Evolutionary conservation across 1,140 invertebrate species (phyloP), one percentile per base, ranked within the genome.

Genomic region (Drosophila ohnishii): DNA sequence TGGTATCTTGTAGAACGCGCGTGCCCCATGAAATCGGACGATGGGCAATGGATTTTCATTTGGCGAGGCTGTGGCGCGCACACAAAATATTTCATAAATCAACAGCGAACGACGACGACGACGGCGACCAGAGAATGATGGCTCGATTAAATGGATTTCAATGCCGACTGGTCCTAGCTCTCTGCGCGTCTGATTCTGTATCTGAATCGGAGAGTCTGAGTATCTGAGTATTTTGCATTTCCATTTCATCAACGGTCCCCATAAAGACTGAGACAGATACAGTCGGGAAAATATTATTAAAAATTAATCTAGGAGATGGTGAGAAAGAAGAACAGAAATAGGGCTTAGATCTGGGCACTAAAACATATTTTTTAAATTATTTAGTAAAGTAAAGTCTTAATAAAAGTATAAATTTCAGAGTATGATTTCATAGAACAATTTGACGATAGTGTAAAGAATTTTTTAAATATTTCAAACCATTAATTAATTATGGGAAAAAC

Each of bases 111-210:
- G 45, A 55, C 47, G 56, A 56, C 30, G 58, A 53, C 55, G 56
- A 57, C 25, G 59, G 71, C 58, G 62, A 47, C 44, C 37, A 55
- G 57, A 79, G 56, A 79, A 71, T 87, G 83, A 87, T 87, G 84
- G 83, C 83, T 87, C 83, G 83, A 87, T 87, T 87, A 87, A 87
- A 87, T 87, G 83, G 83, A 83, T 88, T 87, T 88, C 83, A 86
- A 86, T 85, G 82, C 67, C 65, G 59, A 61, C 58, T 73, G 47
- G 59, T 22, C 51, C 19, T 53, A 53, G 51, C 19, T 37, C 51
- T 50, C 45, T 14, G 50, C 50, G 16, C 14, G 13, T 35, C 32
- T 22, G 50, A 22, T 53, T 53, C 51, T 55, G 34, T n/a, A 37
- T 55, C 51, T 55, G 51, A 53, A 22, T 53, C 50, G 51, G 32